Base-by-base conservation (phyloP, 1,140 invertebrate species). In the Contarinia nasturtii region DNA sequence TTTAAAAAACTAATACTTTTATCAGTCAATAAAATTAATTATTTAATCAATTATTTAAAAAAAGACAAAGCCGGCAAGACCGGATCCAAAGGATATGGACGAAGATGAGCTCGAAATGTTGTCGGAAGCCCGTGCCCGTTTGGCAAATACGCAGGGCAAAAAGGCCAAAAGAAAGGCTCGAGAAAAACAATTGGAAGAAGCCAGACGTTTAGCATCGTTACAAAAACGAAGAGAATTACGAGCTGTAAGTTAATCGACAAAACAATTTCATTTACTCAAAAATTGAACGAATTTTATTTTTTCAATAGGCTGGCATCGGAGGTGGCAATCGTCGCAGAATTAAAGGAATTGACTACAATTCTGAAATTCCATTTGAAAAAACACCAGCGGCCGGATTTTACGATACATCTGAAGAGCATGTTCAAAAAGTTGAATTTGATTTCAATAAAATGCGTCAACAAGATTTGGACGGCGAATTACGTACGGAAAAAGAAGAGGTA, bases 61-160 rank as follows among this genome's bases (percentile, higher is more conserved):
- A n/a, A n/a, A n/a, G 69, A 98, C 94, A 12, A 99, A 98, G 66
- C 96, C 96, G 21, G 96, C 95, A 0, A 72, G 95, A 47, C 95
- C 96, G 14, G 95, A 98, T 73, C 94, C 95, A n/a, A 93, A 98
- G 57, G 95, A 98, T 61, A 98, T 98, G 95, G 95, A 98, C 70
- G 94, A 98, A 78, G 94, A 98, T 78, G 92, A 98, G 66, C 64
- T 98, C 57, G 95, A 99, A 67, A 99, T 99, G 95, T 67, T 99
- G 37, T 98, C 93, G 0, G 96, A 99, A 69, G 96, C 96, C 2
- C 72, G 96, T 57, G 96, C 96, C 42, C 78, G 96, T 59, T 69
- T 99, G 19, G 96, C 96, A 1, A 99, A 99, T 64, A 99, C 96
- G 2, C 95, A 99, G 62, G 96, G 96, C 22, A 98, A 99, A 64